Evolutionary conservation across 2,797 vertebrate genomes (phyloP), one percentile per base, ranked within the genome.

Genomic region (Gouania willdenowi): DNA sequence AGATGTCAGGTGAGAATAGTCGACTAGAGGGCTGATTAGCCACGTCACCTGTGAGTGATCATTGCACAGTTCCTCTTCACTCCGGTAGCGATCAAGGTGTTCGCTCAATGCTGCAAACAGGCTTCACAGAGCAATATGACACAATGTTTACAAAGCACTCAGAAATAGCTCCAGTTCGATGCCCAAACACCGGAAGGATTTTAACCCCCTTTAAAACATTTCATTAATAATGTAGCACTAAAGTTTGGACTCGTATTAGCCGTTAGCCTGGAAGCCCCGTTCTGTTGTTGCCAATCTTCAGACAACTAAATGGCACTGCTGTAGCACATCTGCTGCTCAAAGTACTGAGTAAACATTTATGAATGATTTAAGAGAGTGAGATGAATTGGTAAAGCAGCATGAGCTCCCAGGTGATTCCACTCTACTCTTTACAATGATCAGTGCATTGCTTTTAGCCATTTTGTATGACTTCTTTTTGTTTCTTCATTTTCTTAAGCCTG

Each of bases 141-240:
- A 36, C n/a, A 11, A 21, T 41, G 44, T 58, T 66, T 58, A 47
- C 37, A 31, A 60, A 49, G 34, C 31, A 34, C 40, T 51, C 37
- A 19, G 31, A 3, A 16, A 49, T n/a, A 15, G 49, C 67, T 14
- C 41, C 38, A 44, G 29, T 51, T 55, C 29, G 32, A 24, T 26
- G 48, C 11, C 32, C 26, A 25, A 63, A 54, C 41, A 26, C 80
- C 54, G 51, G 21, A 29, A 64, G 35, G 45, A 63, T 69, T 53
- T 74, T 66, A 67, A 62, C 61, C 66, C 72, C 66, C 57, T 66
- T 81, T 81, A 73, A 66, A 56, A 64, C 32, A 19, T 57, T 85
- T 71, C 36, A 84, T 85, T 84, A 84, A 82, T 87, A 59, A 87
- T 81, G 78, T 2, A 22, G 32, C 39, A 4, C 44, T 62, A 45